Evolutionary conservation across 1,140 invertebrate species (phyloP).

Genomic region (Harpegnathos saltator): DNA sequence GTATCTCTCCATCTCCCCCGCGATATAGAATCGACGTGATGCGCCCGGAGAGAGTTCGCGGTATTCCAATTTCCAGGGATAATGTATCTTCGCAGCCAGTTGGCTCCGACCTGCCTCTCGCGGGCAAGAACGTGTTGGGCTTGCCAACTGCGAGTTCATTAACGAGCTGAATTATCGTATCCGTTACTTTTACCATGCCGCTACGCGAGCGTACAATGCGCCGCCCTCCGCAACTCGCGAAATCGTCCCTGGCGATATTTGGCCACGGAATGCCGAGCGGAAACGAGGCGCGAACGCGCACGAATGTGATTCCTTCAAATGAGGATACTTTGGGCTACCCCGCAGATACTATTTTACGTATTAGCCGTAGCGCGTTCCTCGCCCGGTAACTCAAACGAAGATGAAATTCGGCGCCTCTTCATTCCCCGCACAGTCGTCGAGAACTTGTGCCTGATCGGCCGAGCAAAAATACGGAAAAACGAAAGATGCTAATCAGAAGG

Average conservation of each 20-base stretch:
- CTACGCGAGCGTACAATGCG: slow-evolving; percentile 60
- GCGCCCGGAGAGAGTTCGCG: slow-evolving; percentile 41
- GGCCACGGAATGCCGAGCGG: slow-evolving; percentile 40
- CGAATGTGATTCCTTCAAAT: slow-evolving; percentile 22
- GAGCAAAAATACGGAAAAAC: too few relatives aligned
- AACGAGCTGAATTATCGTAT: slow-evolving; percentile 80
- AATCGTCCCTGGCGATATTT: slow-evolving; percentile 73
- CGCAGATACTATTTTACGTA: not conserved
- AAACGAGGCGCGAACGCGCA: not conserved
- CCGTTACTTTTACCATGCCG: slow-evolving; percentile 78
- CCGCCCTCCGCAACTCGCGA: slow-evolving; percentile 48
- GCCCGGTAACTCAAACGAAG: too few relatives aligned
- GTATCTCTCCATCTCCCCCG: slow-evolving; percentile 57
- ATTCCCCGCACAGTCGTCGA: not conserved
- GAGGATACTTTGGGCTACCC: slow-evolving; percentile 12
- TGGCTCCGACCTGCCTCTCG: slow-evolving; percentile 63
- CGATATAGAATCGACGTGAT: slow-evolving; percentile 54
- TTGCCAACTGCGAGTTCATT: slow-evolving; percentile 80
- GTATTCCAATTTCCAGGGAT: slow-evolving; percentile 74
- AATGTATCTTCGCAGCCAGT: slow-evolving; percentile 73
- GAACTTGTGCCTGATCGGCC: too few relatives aligned
- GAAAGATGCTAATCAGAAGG: too few relatives aligned
- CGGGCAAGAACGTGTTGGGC: slow-evolving; percentile 51
- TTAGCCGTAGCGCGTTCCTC: not conserved
- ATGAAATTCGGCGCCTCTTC: not conserved